These are phyloP conservation scores for Vanessa atalanta DNA, from an alignment of 1,140 invertebrate species.

Conservation along the genomic window DNA sequence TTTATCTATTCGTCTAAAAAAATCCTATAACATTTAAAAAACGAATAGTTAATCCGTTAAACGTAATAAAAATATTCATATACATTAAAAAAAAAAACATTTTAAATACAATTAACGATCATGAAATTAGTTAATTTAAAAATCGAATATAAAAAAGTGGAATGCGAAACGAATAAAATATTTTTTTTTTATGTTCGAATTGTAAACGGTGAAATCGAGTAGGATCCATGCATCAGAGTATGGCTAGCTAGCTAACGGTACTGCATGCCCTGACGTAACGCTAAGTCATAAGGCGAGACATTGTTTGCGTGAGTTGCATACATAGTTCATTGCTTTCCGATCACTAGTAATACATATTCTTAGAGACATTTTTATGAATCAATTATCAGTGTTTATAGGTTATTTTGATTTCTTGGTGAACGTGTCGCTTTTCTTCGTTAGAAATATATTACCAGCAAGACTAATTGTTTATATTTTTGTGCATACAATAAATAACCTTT, in stretches of 20 bases:
- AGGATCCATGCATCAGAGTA: constrained; percentile 4
- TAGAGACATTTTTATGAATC: constrained; percentile 11
- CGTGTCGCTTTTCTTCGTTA: not conserved
- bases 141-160: too few species aligned
- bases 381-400: not conserved
- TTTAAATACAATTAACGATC: too few species aligned
- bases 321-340: constrained; percentile 37
- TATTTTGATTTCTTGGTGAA: not conserved
- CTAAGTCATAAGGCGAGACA: constrained; percentile 27
- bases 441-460: too few species aligned
- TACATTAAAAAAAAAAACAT: too few species aligned
- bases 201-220: not conserved
- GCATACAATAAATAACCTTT: not conserved
- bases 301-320: constrained; percentile 34
- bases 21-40: too few species aligned
- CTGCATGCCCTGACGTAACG: constrained; percentile 34
- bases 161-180: not conserved
- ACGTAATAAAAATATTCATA: too few species aligned
- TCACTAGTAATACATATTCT: not conserved
- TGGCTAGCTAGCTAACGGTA: constrained; percentile 40
- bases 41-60: too few species aligned
- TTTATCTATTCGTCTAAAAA: too few species aligned
- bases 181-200: not conserved
- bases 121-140: too few species aligned
- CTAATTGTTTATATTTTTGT: not conserved